Evolutionary conservation across 2,888 invertebrate species (phyloP).

Genomic region (Heliconius ethilla): DNA sequence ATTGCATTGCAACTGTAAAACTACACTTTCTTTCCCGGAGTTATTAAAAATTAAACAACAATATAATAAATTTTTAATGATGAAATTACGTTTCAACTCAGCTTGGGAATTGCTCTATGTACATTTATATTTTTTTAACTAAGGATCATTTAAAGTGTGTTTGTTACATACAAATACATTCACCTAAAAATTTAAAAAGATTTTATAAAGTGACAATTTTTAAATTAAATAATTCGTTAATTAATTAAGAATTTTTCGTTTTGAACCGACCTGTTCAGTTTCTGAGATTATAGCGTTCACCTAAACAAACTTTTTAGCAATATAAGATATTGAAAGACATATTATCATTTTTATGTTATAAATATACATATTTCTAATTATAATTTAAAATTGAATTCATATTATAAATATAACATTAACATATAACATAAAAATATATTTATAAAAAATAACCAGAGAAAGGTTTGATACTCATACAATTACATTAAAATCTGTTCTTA

Average conservation of each 20-base stretch:
- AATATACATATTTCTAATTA: neutral
- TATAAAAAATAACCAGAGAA: neutral
- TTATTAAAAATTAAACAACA: constrained; percentile 7
- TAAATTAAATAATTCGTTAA: no score
- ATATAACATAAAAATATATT: neutral
- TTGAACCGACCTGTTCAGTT: no score
- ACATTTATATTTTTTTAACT: neutral
- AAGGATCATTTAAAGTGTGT: neutral
- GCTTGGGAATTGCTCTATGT: neutral
- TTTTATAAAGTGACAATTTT: no score
- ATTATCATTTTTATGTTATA: no score
- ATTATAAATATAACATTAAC: constrained; percentile 1
- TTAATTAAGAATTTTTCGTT: no score
- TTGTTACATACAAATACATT: neutral
- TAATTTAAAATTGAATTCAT: neutral
- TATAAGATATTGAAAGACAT: no score
- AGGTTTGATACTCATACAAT: neutral
- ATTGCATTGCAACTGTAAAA: constrained; percentile 15
- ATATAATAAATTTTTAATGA: neutral
- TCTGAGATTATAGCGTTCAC: no score
- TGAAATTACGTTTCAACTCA: neutral
- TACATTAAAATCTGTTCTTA: constrained; percentile 4
- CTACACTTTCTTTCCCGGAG: neutral
- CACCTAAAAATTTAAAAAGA: no score
- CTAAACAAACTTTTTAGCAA: no score